These are phyloP conservation scores for Ligdia adustata DNA, from an alignment of 2,888 invertebrate genomes.

Conservation along the genomic window DNA sequence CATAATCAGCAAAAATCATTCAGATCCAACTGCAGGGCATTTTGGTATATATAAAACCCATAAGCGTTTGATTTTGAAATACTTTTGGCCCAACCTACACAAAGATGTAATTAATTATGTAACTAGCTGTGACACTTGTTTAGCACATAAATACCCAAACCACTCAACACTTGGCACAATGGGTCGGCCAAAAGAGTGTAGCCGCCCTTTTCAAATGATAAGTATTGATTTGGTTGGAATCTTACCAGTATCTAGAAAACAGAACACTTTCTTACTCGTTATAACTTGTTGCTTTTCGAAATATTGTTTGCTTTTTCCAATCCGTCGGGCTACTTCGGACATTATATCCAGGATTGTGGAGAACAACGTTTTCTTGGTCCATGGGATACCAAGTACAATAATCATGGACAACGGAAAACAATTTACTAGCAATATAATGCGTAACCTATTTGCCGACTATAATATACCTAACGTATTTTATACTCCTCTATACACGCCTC, in stretches of 20 bases:
- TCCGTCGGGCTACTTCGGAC: constrained; percentile 9
- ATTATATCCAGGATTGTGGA: background rate
- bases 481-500: background rate
- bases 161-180: background rate
- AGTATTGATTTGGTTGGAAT: constrained; percentile 1
- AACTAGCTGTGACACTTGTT: constrained; percentile 1
- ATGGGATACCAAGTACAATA: background rate
- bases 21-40: constrained; percentile 17
- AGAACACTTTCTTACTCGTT: background rate
- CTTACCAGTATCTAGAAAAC: background rate
- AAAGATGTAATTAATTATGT: constrained; percentile 4
- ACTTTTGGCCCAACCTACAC: constrained; percentile 10
- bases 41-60: constrained; percentile 37
- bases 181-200: background rate
- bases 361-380: background rate
- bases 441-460: background rate
- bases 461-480: background rate
- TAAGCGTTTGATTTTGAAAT: constrained; percentile 9
- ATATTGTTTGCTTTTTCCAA: constrained; percentile 10
- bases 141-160: constrained; percentile 4
- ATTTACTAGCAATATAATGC: background rate
- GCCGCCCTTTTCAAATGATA: background rate
- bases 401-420: background rate
- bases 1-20: background rate
- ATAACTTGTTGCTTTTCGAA: constrained; percentile 2